Evolutionary conservation across 2,888 invertebrate genomes (phyloP).

Genomic region (Geotrupes spiniger): DNA sequence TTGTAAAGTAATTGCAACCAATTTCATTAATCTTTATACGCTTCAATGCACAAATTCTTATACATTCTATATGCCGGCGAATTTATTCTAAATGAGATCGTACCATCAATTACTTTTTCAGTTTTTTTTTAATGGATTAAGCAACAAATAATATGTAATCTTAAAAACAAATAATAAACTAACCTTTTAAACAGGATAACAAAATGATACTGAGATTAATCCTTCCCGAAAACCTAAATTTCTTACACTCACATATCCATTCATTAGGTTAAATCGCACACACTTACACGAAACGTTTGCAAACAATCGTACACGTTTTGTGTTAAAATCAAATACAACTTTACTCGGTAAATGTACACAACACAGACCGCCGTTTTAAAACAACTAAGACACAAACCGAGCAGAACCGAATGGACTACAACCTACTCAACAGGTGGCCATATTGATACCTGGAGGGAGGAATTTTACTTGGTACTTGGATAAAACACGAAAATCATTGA

Average conservation of each 20-base stretch:
- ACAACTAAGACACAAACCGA: slow-evolving; percentile 28
- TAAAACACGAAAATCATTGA: slow-evolving; percentile 1
- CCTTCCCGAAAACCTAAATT: neutral
- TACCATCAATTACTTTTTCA: too few relatives aligned
- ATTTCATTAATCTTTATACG: too few relatives aligned
- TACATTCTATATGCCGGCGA: too few relatives aligned
- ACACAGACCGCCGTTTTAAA: slow-evolving; percentile 10
- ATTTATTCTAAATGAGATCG: too few relatives aligned
- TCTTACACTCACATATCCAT: neutral
- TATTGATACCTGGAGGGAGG: slow-evolving; percentile 29
- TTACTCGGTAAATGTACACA: neutral
- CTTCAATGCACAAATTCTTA: too few relatives aligned
- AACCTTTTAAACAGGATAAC: neutral
- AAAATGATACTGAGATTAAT: neutral
- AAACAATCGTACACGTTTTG: neutral
- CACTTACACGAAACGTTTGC: neutral
- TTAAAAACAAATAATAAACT: too few relatives aligned
- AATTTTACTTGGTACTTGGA: slow-evolving; percentile 8
- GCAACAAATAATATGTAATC: too few relatives aligned
- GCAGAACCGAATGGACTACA: slow-evolving; percentile 25
- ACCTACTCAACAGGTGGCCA: slow-evolving; percentile 39
- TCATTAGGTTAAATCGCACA: neutral
- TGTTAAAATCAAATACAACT: neutral
- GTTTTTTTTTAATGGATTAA: too few relatives aligned
- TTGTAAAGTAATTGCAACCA: too few relatives aligned